Evolutionary conservation across 2,797 vertebrate species (phyloP), one percentile per base, ranked within the genome.

Genomic region (Catostomus latipinnis): DNA sequence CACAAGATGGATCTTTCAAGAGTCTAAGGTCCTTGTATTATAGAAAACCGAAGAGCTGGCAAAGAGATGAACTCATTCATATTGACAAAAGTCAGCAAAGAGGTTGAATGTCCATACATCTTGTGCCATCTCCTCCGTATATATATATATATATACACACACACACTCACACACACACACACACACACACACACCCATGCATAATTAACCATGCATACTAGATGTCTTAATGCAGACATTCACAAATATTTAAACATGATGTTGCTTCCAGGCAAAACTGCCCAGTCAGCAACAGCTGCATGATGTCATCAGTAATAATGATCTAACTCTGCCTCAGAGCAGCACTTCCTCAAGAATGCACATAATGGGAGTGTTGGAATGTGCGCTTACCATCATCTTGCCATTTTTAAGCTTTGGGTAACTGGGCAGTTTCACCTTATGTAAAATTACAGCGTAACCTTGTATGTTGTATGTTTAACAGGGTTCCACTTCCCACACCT

Each of bases 271-370:
- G 88, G 78, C 74, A 74, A 83, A 84, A 58, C 5, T 62, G 8
- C 86, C 53, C 81, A 71, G 77, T 88, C 84, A 87, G 80, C 84
- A 93, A 93, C 94, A 96, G 94, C 93, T 95, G 95, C 91, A 91
- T 58, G 0, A 67, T 94, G 95, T 95, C 95, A 93, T 88, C 88
- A 88, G 89, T 82, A 93, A 94, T 95, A 93, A 95, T 91, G 88
- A 93, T 95, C 93, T 92, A 91, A 88, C 71, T 89, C 91, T 92
- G 90, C 89, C 90, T 88, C 87, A 85, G 78, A 91, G 91, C 89
- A 82, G 86, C 88, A 78, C 80, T 73, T 78, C 69, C 49, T 34
- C 43, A 45, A 58, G 14, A 60, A 62, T 6, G 6, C 14, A 45
- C 53, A 50, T 67, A 46, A 10, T 60, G 22, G 6, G 63, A 49